Percentiles rank a stretch among this genome's conserved stretches.
Evolutionary conservation across 2,888 invertebrate genomes (phyloP).

Genomic region (Polyommatus iphigenia): DNA sequence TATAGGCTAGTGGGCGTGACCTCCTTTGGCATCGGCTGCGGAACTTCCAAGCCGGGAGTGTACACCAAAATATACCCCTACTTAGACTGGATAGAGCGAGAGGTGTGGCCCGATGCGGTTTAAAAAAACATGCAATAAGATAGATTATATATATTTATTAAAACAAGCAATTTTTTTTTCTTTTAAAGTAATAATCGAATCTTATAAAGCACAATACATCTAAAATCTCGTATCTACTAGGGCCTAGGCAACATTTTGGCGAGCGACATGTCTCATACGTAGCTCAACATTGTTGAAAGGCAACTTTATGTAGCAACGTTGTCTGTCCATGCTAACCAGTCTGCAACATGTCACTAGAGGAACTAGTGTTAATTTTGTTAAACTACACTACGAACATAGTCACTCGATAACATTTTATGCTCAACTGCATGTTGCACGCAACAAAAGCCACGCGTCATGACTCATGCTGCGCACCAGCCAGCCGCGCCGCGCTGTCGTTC

Average conservation of each 20-base stretch:
- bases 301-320: neutral
- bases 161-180: neutral
- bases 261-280: neutral
- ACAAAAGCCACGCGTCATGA: too few relatives aligned
- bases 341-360: too few relatives aligned
- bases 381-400: too few relatives aligned
- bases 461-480: too few relatives aligned
- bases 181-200: neutral
- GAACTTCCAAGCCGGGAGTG: constrained; percentile 64
- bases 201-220: neutral
- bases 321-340: too few relatives aligned
- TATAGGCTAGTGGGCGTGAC: constrained; percentile 68
- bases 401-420: too few relatives aligned
- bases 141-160: neutral
- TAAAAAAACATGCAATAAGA: neutral
- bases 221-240: neutral
- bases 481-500: too few relatives aligned
- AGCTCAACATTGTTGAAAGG: neutral
- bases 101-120: constrained; percentile 55
- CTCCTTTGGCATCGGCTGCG: constrained; percentile 73
- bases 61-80: constrained; percentile 66
- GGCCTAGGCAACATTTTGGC: neutral
- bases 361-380: too few relatives aligned
- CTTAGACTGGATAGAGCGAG: constrained; percentile 67
- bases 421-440: too few relatives aligned